Base-by-base conservation (phyloP, 2,797 vertebrate species). In the Acridotheres tristis region DNA sequence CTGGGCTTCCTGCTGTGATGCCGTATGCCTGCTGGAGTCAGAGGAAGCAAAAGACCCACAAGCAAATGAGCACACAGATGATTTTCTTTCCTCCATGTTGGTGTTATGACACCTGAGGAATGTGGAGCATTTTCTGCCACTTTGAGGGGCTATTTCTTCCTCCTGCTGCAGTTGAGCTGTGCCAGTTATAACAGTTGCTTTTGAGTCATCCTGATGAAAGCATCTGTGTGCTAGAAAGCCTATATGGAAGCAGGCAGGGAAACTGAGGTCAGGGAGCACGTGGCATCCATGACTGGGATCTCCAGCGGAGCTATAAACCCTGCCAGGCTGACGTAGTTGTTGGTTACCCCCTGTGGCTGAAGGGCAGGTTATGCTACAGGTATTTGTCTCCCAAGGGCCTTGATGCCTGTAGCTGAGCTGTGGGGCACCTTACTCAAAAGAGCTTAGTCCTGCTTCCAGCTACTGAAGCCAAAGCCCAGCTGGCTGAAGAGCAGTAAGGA, bases 141-240 rank as follows among this genome's bases (percentile, higher is more conserved):
- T 80, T 34, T 29, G 45, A 69, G 78, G 36, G 36, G 30, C 30
- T 29, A 1, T 30, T 69, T 68, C 32, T 10, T 80, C 20, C 8
- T 68, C 36, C 36, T 51, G 30, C 17, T 59, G 25, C 7, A 4
- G 42, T 20, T 59, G 65, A 25, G 45, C 65, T 58, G 1, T 83
- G 42, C 27, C 68, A 42, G 18, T 61, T 40, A 5, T 68, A 74
- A 32, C 45, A 69, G 38, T n/a, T 78, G 62, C 55, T 85, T 88
- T 66, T 93, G 68, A 96, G 85, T 91, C 82, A 85, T 51, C 20
- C 76, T 45, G 26, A 40, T 62, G 36, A 62, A 91, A 84, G 66
- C 51, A 73, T 76, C 57, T 59, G 15, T 42, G 32, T 63, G 45
- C 68, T 71, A 74, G 81, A 89, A 89, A 84, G 69, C 66, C 62